These are phyloP conservation scores for Siniperca scherzeri DNA, from an alignment of 2,797 vertebrate genomes.

Conservation along the genomic window DNA sequence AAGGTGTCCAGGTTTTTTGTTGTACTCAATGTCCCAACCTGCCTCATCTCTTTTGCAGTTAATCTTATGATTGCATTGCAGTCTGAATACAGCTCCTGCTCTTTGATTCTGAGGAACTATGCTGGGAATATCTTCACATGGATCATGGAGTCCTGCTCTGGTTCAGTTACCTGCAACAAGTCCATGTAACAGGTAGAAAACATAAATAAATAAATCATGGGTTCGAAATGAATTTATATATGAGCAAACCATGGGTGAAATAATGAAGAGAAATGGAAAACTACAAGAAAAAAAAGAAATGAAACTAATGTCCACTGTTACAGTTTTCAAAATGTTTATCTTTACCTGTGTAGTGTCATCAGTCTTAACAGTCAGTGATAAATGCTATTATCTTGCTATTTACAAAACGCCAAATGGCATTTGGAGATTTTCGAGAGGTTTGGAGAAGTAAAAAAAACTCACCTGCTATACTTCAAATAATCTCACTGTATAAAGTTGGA, in stretches of 20 bases:
- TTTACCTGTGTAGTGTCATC: not conserved
- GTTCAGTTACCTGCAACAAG: constrained; percentile 3
- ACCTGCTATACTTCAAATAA: not conserved
- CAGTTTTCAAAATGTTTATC: not conserved
- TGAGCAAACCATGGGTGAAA: not conserved
- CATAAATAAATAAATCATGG: not conserved
- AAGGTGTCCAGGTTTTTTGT: not conserved
- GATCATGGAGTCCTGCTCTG: not conserved
- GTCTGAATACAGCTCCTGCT: not conserved
- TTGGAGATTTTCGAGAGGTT: no score
- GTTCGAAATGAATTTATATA: not conserved
- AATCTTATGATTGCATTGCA: not conserved
- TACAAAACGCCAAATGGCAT: not conserved
- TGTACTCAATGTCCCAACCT: not conserved
- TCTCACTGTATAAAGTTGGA: not conserved
- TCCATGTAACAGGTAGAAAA: not conserved
- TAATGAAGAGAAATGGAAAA: not conserved
- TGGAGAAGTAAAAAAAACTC: not conserved
- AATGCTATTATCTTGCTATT: not conserved
- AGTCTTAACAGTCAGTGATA: not conserved
- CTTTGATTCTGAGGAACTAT: not conserved
- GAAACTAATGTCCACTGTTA: not conserved
- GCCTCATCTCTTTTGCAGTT: not conserved
- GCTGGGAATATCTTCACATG: not conserved
- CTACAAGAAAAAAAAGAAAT: not conserved